Conservation (phyloP, 2,113 vertebrate species). For the Atractosteus spatula region DNA sequence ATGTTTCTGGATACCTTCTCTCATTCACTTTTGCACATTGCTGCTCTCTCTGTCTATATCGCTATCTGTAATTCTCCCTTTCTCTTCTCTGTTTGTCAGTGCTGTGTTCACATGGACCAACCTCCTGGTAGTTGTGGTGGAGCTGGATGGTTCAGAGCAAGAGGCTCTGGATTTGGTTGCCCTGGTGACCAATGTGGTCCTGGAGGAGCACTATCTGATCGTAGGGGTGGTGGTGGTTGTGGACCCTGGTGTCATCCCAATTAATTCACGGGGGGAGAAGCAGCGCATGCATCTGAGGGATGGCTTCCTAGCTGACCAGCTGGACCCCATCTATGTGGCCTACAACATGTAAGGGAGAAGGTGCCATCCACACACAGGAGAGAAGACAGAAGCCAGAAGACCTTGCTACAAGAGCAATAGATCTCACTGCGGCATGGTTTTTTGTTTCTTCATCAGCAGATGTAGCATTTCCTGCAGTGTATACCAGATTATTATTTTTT, state of each 20-base stretch:
- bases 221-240: slow-evolving; percentile 94
- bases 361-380: slow-evolving; percentile 27
- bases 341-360: slow-evolving; percentile 85
- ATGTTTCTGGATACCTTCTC: background rate
- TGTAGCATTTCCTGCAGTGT: accelerated
- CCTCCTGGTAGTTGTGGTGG: slow-evolving; percentile 92
- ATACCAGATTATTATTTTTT: background rate
- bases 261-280: slow-evolving; percentile 94
- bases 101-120: slow-evolving; percentile 98
- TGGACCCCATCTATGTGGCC: slow-evolving; percentile 96
- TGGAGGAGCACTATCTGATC: slow-evolving; percentile 93
- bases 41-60: background rate
- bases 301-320: slow-evolving; percentile 91
- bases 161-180: slow-evolving; percentile 90
- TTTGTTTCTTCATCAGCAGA: no score
- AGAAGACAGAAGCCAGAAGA: background rate
- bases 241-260: slow-evolving; percentile 91
- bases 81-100: slow-evolving; percentile 46
- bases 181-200: slow-evolving; percentile 86
- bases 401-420: accelerated
- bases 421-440: no score
- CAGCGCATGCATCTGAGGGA: slow-evolving; percentile 96
- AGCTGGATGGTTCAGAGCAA: slow-evolving; percentile 91
- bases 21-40: background rate
- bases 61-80: background rate